These are phyloP conservation scores for Theocolax elegans DNA, from an alignment of 1,140 invertebrate genomes.

Conservation along the genomic window DNA sequence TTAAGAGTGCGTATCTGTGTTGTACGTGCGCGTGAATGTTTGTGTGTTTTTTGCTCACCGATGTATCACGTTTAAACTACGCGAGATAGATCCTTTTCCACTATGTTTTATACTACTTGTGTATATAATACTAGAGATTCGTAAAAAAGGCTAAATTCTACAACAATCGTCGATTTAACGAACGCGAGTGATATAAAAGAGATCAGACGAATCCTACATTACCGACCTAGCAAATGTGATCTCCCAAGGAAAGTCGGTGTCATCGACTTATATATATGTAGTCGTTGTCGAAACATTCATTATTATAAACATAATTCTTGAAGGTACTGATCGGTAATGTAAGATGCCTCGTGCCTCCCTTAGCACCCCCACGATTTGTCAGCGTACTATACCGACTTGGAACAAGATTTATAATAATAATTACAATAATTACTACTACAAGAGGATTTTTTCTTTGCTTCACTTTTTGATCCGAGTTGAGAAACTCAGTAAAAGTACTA, in stretches of 20 bases:
- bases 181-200: too few relatives aligned
- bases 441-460: neutral
- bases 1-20: too few relatives aligned
- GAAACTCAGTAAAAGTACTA: neutral
- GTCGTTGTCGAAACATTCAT: too few relatives aligned
- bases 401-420: slow-evolving; percentile 22
- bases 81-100: slow-evolving; percentile 5
- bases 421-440: slow-evolving; percentile 8
- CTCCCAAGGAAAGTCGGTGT: too few relatives aligned
- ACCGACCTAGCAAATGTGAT: too few relatives aligned
- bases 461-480: neutral
- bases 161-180: slow-evolving; percentile 36
- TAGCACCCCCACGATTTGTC: too few relatives aligned
- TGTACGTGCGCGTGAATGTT: too few relatives aligned
- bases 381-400: neutral
- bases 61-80: slow-evolving; percentile 11
- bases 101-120: slow-evolving; percentile 17
- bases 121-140: slow-evolving; percentile 37
- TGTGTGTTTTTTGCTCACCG: neutral
- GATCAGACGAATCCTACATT: too few relatives aligned
- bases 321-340: too few relatives aligned
- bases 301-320: too few relatives aligned
- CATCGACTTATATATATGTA: too few relatives aligned
- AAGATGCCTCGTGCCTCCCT: too few relatives aligned
- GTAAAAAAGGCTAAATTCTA: slow-evolving; percentile 47